phyloP scores from a whole-genome alignment of 2,797 vertebrate species.

The Fistularia tabacaria region DNA sequence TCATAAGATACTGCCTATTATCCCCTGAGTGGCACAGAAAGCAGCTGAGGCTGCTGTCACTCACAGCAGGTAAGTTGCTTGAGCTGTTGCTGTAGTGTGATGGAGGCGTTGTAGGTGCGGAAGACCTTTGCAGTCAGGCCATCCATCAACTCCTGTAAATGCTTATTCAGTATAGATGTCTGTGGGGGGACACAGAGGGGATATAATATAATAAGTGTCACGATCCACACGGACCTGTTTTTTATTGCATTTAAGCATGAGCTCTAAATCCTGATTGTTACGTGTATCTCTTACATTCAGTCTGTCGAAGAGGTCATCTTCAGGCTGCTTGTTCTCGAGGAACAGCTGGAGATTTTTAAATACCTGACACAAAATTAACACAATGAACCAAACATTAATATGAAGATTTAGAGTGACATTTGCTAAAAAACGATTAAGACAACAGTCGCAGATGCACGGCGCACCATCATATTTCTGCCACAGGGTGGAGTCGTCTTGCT shows the following conservation, averaged over 20 bases:
- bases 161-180: conserved; percentile 97
- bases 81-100: conserved; percentile 94
- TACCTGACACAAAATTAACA: conserved; percentile 71
- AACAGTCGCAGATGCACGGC: background rate
- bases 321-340: conserved; percentile 98
- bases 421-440: too few relatives aligned
- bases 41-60: too few relatives aligned
- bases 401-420: too few relatives aligned
- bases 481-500: conserved; percentile 30
- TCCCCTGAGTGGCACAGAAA: too few relatives aligned
- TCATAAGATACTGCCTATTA: too few relatives aligned
- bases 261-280: too few relatives aligned
- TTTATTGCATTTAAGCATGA: background rate
- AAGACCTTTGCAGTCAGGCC: conserved; percentile 97
- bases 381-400: background rate
- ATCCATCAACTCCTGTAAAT: conserved; percentile 98
- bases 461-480: conserved; percentile 37
- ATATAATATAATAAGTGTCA: background rate
- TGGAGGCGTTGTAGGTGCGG: conserved; percentile 96
- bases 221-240: background rate
- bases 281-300: conserved; percentile 83
- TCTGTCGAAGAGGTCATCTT: conserved; percentile 95
- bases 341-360: conserved; percentile 98
- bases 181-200: conserved; percentile 38
- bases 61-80: conserved; percentile 83